Conservation (phyloP, 2,113 vertebrate genomes). For the Myxocyprinus asiaticus region DNA sequence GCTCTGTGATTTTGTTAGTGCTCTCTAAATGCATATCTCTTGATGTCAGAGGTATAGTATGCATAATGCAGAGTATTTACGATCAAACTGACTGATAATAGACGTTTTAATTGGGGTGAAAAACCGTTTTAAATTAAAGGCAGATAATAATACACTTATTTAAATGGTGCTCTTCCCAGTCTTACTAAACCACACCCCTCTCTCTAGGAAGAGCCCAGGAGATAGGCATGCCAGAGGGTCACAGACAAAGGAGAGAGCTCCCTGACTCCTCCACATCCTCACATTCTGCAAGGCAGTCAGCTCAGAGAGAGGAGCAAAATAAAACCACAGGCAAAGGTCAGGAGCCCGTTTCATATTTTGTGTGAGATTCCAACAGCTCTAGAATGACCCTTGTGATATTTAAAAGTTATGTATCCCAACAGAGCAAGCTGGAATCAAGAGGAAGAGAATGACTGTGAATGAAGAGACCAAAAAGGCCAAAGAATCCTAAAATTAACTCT, state of each 20-base stretch:
- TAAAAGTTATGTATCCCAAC: conserved; percentile 38
- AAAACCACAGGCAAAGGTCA: conserved; percentile 45
- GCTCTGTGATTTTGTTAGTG: conserved; percentile 8
- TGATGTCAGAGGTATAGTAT: conserved; percentile 29
- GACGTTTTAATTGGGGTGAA: not conserved
- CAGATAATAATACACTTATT: not conserved
- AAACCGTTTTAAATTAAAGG: not conserved
- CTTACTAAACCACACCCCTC: conserved; percentile 47
- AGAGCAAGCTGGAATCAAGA: conserved; percentile 56
- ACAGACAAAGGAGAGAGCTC: conserved; percentile 44
- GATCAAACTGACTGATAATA: conserved; percentile 7
- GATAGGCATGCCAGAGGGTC: conserved; percentile 45
- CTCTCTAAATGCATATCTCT: conserved; percentile 40
- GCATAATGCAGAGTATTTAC: conserved; percentile 7
- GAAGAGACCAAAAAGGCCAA: conserved; percentile 55
- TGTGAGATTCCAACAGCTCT: not conserved
- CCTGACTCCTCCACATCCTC: conserved; percentile 40
- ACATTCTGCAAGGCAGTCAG: conserved; percentile 28
- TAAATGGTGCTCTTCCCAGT: not conserved
- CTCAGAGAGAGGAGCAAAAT: conserved; percentile 44
- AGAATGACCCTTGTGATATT: conserved; percentile 9
- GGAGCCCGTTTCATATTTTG: not conserved
- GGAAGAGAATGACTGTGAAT: conserved; percentile 47
- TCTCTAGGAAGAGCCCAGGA: conserved; percentile 52
- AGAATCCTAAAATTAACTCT: conserved; percentile 40